phyloP scores from a whole-genome alignment of 2,888 invertebrate species.

The Yponomeuta sedellus region DNA sequence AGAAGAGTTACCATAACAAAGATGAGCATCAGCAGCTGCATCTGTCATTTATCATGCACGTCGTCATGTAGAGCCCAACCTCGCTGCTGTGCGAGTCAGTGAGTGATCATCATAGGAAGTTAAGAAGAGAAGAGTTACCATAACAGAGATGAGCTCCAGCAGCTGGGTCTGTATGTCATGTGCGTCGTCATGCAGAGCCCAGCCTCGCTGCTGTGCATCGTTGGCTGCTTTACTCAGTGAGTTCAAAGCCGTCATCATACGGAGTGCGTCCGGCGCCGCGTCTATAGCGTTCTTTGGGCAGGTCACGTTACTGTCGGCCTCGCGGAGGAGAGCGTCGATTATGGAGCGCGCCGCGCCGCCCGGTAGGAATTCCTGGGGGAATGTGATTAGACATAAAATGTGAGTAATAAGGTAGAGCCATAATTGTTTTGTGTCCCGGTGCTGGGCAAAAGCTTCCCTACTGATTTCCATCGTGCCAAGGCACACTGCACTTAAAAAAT shows the following conservation, averaged over 20 bases:
- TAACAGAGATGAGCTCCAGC: conserved; percentile 86
- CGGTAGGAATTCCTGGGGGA: conserved; percentile 58
- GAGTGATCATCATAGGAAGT: too few relatives aligned
- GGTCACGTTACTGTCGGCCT: conserved; percentile 65
- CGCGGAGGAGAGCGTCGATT: conserved; percentile 63
- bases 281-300: conserved; percentile 81
- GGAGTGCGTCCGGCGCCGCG: conserved; percentile 88
- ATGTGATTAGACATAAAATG: too few relatives aligned
- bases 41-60: conserved; percentile 90
- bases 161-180: conserved; percentile 90
- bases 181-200: conserved; percentile 97
- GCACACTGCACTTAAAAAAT: too few relatives aligned
- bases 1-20: conserved; percentile 82
- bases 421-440: too few relatives aligned
- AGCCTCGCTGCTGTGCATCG: conserved; percentile 95
- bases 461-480: too few relatives aligned
- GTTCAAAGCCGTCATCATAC: conserved; percentile 88
- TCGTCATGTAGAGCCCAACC: conserved; percentile 98
- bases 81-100: conserved; percentile 95
- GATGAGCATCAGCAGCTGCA: conserved; percentile 87
- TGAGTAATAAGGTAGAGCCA: too few relatives aligned
- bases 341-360: conserved; percentile 68
- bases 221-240: conserved; percentile 93
- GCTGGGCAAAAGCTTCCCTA: too few relatives aligned
- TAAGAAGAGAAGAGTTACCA: conserved; percentile 79